Conservation (phyloP, 2,888 invertebrate species). For the Coecobrya sp. region DNA sequence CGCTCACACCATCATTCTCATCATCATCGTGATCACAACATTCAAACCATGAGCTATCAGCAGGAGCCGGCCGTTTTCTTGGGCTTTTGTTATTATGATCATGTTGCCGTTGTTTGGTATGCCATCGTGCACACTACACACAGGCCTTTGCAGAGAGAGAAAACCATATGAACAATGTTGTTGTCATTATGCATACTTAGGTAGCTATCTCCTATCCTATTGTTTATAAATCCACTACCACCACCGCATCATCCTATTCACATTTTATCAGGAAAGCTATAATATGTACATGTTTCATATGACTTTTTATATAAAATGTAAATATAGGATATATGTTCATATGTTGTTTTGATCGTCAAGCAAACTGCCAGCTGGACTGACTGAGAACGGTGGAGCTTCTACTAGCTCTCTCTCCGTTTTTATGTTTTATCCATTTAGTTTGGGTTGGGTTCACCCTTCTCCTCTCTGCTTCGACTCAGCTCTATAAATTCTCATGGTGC, state of each 20-base stretch:
- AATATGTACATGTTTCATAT: constrained; percentile 13
- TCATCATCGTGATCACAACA: constrained; percentile 72
- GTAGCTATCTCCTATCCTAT: constrained; percentile 29
- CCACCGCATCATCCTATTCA: constrained; percentile 31
- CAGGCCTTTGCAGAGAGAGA: neutral
- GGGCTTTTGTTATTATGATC: constrained; percentile 72
- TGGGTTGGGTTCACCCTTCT: constrained; percentile 56
- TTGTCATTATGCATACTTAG: constrained; percentile 59
- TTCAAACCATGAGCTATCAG: constrained; percentile 71
- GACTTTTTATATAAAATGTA: neutral
- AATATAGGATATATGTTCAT: constrained; percentile 16
- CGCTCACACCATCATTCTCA: constrained; percentile 42
- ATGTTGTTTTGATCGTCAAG: constrained; percentile 66
- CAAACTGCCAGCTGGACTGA: constrained; percentile 80
- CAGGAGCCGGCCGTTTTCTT: constrained; percentile 79
- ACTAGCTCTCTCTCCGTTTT: constrained; percentile 33
- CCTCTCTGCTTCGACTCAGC: constrained; percentile 57
- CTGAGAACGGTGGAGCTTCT: constrained; percentile 53
- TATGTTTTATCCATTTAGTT: neutral
- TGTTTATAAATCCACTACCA: constrained; percentile 11
- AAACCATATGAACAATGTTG: constrained; percentile 54
- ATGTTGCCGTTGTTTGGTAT: neutral
- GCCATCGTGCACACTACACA: constrained; percentile 28
- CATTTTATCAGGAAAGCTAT: constrained; percentile 1
- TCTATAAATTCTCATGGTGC: constrained; percentile 4